Evolutionary conservation across 2,113 vertebrate genomes (phyloP), one percentile per base, ranked within the genome.

Genomic region (Xiphias gladius): DNA sequence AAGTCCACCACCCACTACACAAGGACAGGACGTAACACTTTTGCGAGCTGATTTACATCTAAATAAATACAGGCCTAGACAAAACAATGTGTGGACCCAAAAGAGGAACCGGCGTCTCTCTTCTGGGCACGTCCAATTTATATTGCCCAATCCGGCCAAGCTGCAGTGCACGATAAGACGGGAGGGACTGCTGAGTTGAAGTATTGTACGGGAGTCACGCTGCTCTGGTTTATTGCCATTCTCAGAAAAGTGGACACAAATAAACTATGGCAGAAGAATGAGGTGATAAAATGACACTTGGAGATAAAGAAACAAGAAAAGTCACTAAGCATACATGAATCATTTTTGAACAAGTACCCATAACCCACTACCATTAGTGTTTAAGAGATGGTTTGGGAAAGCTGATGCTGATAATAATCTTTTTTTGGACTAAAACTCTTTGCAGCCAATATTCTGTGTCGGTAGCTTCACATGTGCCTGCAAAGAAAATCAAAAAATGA

Each of bases 21-120:
- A 96, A 96, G 94, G 94, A 95, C 96, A 97, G 97, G 97, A 97
- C 95, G 95, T 96, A 96, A 96, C 96, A 97, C 96, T 96, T 96
- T 95, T 95, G 95, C 94, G 87, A 94, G 94, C 96, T 96, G 96
- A 97, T 97, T 96, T 96, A 96, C 95, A 96, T 97, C 96, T 96
- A 96, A 97, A 96, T 97, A 97, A 97, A 97, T 96, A 97, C 93
- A 66, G 88, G 64, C 71, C 89, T 89, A 96, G 95, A 95, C 96
- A 90, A 96, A 97, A 97, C 97, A 98, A 97, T 97, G 95, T 95
- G 94, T 84, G 85, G 84, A 84, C 88, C 90, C 95, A 94, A 96
- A 85, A 96, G 95, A 92, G 92, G 92, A 94, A 93, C 92, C 92
- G 87, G 91, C 93, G 93, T 95, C 93, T 95, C 96, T 96, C 94